phyloP scores from a whole-genome alignment of 1,140 invertebrate genomes.

The Cyclargus thomasi region DNA sequence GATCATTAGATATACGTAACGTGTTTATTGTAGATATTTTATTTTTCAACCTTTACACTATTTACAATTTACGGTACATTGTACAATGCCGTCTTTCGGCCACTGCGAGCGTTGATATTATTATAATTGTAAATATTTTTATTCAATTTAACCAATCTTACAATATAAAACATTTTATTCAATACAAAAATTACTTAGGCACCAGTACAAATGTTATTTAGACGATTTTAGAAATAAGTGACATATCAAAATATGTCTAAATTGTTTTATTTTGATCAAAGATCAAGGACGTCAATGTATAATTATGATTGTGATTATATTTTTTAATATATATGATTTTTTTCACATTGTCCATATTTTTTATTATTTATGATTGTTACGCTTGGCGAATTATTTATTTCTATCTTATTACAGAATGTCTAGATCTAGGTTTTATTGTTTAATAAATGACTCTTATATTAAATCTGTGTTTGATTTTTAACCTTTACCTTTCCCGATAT shows the following conservation, averaged over 20 bases:
- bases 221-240: not conserved
- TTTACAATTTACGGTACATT: not conserved
- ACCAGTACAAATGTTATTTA: slow-evolving; percentile 3
- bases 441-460: slow-evolving; percentile 7
- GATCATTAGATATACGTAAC: not conserved
- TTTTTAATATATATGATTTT: not conserved
- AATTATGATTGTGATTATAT: slow-evolving; percentile 1
- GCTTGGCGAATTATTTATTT: slow-evolving; percentile 10
- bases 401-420: not conserved
- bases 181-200: not conserved
- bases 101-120: not conserved
- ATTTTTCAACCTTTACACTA: slow-evolving; percentile 5
- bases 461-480: not conserved
- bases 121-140: slow-evolving; percentile 8
- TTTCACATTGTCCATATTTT: slow-evolving; percentile 4
- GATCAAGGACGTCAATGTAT: not conserved
- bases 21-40: slow-evolving; percentile 2
- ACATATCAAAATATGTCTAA: not conserved
- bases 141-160: slow-evolving; percentile 1
- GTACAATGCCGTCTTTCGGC: slow-evolving; percentile 8
- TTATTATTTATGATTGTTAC: slow-evolving; percentile 12
- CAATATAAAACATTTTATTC: not conserved
- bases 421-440: slow-evolving; percentile 7
- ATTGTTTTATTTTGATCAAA: slow-evolving; percentile 10
- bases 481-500: not conserved